Evolutionary conservation across 2,888 invertebrate species (phyloP), one percentile per base, ranked within the genome.

Genomic region (Stramonita haemastoma): DNA sequence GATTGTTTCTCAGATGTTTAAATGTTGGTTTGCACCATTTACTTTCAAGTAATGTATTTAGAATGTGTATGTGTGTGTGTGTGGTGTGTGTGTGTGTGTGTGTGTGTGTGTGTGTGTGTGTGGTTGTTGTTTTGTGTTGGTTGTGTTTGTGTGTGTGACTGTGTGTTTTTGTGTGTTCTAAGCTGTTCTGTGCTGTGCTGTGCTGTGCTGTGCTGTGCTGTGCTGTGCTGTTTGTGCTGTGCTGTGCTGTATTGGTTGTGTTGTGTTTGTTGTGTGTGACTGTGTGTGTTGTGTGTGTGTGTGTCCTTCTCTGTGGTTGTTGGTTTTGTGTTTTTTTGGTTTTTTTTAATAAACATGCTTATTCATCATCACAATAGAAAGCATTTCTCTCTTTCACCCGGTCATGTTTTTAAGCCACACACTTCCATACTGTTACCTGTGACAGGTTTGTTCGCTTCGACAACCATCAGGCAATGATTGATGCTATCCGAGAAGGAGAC

Each of bases 371-470:
- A 19, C 32, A 19, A 32, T 79, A 17, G 17, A 19, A 79, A 79
- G 66, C 66, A 66, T 17, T 66, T 2, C 17, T 66, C 17, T 17
- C 66, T 26, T 26, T 66, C 1, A 66, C 1, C 2, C 13, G 66
- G 66, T 26, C 13, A 17, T 2, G 13, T 66, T 4, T 13, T 22
- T 66, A 66, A 17, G 26, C 66, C 13, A 13, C 13, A 66, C 26
- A 66, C 13, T 22, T 26, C 66, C 34, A 79, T 4, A 26, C 32
- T 17, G 17, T 79, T 79, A 34, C 22, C 19, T 79, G 34, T 22
- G 46, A 46, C 81, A 83, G 81, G 81, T 83, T 83, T 83, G 81
- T 83, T 4, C 81, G 81, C 36, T 83, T 83, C 13, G 22, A 46
- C 22, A 26, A 19, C 22, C 81, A 26, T 6, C 8, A 83, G 81